phyloP scores from a whole-genome alignment of 2,888 invertebrate genomes.

The Zelleria hepariella region DNA sequence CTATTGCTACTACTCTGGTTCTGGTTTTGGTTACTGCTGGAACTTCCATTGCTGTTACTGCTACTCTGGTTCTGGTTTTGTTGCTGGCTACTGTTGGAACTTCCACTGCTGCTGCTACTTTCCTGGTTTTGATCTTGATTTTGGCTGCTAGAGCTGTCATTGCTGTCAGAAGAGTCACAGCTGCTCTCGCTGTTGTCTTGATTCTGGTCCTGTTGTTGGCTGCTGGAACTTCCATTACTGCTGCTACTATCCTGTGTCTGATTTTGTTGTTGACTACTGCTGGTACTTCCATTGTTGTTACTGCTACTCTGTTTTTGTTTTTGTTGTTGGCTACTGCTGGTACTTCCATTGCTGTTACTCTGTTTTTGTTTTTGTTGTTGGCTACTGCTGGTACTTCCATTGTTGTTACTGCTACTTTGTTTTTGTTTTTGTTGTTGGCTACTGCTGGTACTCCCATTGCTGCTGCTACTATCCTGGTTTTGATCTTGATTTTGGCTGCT shows the following conservation, averaged over 20 bases:
- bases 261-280: neutral
- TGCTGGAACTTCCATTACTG: no score
- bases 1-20: neutral
- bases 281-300: no score
- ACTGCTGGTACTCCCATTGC: neutral
- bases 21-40: neutral
- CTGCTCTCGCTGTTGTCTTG: neutral
- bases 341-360: neutral
- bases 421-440: neutral
- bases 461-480: neutral
- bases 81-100: neutral
- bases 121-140: neutral
- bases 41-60: neutral
- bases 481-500: neutral
- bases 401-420: neutral
- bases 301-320: neutral
- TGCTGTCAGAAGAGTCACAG: neutral
- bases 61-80: neutral
- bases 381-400: neutral
- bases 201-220: neutral
- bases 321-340: neutral
- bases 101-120: neutral
- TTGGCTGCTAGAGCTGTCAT: neutral
- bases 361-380: neutral
- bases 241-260: neutral